Percentiles rank a stretch among this genome's conserved stretches.
Evolutionary conservation across 2,797 vertebrate species (phyloP).

Genomic region (Syncerus caffer): DNA sequence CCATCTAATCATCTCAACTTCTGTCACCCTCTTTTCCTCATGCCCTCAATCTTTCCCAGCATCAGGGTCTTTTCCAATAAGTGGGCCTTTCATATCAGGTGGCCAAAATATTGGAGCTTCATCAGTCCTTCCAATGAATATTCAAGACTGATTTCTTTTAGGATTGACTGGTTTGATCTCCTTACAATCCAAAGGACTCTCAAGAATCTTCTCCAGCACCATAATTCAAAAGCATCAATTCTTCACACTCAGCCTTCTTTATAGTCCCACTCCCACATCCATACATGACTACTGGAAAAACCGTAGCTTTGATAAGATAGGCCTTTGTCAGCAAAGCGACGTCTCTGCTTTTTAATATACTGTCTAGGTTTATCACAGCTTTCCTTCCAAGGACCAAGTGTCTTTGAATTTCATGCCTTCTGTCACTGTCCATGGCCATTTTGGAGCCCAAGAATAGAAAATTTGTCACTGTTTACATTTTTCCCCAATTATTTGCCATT

Average conservation of each 20-base stretch:
- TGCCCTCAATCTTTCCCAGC: neutral
- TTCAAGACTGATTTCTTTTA: neutral
- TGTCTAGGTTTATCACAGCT: neutral
- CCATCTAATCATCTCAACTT: neutral
- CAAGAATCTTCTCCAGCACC: neutral
- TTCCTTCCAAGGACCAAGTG: neutral
- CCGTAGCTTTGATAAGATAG: neutral
- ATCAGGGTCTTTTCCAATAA: neutral
- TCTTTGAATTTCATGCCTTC: neutral
- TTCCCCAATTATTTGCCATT: neutral
- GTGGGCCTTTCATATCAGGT: neutral
- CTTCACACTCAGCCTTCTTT: neutral
- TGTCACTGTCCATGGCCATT: neutral
- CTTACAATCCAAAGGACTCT: neutral
- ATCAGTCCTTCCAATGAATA: neutral
- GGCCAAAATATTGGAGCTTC: neutral
- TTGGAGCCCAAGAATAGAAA: neutral
- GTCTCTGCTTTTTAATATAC: neutral
- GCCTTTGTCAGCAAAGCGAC: neutral
- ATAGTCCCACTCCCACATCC: neutral
- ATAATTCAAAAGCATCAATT: neutral
- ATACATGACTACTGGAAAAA: neutral
- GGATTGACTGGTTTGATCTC: neutral
- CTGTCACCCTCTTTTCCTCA: neutral
- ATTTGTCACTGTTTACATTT: neutral